These are phyloP conservation scores for Cavia porcellus DNA, from an alignment of 2,113 vertebrate genomes.

Conservation along the genomic window DNA sequence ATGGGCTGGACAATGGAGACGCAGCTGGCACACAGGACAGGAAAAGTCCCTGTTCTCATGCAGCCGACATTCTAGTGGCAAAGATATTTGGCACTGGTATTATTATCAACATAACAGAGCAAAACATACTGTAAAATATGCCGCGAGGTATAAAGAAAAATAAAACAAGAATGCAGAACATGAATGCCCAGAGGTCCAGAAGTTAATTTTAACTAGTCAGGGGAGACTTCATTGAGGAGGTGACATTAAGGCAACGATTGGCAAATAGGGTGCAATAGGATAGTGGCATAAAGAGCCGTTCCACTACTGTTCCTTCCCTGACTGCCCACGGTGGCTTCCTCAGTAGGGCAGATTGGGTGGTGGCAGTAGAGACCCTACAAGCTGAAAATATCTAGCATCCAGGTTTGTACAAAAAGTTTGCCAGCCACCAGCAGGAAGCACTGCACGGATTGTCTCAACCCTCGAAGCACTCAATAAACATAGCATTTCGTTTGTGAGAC, in stretches of 20 bases:
- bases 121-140: background rate
- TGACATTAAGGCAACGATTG: accelerated
- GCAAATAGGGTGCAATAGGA: background rate
- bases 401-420: background rate
- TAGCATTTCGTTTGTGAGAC: no score
- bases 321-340: no score
- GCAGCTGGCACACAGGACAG: accelerated
- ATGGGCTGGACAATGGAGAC: accelerated
- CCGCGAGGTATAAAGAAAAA: background rate
- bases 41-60: background rate
- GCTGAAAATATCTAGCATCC: background rate
- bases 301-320: accelerated
- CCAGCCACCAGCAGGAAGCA: background rate
- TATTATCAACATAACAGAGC: background rate
- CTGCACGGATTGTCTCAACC: background rate
- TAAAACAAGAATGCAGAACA: background rate
- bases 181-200: background rate
- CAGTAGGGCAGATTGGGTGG: accelerated
- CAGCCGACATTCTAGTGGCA: background rate
- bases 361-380: background rate
- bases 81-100: accelerated
- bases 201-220: background rate
- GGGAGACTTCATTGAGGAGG: background rate
- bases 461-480: no score
- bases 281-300: accelerated